A percentile compares a stretch with the other conserved stretches of the same genome.
Conservation (phyloP, 2,888 invertebrate genomes). For the Dromius quadrimaculatus region DNA sequence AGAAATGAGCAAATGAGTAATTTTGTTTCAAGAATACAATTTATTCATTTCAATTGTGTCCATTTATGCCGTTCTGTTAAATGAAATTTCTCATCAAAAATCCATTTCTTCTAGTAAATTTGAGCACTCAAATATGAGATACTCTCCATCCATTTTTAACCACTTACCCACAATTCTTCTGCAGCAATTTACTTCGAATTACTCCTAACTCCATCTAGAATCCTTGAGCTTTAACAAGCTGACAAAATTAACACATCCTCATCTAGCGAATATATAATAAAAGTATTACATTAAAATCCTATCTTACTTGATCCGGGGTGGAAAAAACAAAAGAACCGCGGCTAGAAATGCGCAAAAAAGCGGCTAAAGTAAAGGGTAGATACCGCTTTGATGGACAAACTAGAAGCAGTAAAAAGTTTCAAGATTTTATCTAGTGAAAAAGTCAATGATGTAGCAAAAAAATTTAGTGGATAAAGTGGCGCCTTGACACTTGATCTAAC, state of each 20-base stretch:
- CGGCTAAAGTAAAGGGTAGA: conserved; percentile 26
- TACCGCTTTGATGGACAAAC: conserved; percentile 35
- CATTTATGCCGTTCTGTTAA: not conserved
- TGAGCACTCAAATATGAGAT: too few species aligned
- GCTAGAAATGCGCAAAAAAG: conserved; percentile 25
- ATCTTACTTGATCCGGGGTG: not conserved
- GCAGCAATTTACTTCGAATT: not conserved
- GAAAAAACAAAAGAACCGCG: conserved; percentile 7
- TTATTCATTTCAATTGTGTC: too few species aligned
- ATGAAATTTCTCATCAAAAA: too few species aligned
- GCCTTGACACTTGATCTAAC: conserved; percentile 22
- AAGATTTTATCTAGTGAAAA: conserved; percentile 40
- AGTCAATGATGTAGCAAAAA: conserved; percentile 37
- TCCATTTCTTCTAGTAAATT: too few species aligned
- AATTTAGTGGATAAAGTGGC: conserved; percentile 4
- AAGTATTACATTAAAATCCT: conserved; percentile 42
- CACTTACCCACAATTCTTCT: conserved; percentile 2
- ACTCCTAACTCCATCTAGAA: conserved; percentile 10
- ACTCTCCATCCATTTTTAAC: conserved; percentile 8
- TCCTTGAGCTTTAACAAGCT: conserved; percentile 38
- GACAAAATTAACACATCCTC: conserved; percentile 47
- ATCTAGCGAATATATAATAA: conserved; percentile 30
- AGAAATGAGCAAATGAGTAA: too few species aligned
- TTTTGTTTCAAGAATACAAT: too few species aligned
- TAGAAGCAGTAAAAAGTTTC: conserved; percentile 16